Evolutionary conservation across 2,797 vertebrate species (phyloP).

Genomic region (Chaetophractus vellerosus): DNA sequence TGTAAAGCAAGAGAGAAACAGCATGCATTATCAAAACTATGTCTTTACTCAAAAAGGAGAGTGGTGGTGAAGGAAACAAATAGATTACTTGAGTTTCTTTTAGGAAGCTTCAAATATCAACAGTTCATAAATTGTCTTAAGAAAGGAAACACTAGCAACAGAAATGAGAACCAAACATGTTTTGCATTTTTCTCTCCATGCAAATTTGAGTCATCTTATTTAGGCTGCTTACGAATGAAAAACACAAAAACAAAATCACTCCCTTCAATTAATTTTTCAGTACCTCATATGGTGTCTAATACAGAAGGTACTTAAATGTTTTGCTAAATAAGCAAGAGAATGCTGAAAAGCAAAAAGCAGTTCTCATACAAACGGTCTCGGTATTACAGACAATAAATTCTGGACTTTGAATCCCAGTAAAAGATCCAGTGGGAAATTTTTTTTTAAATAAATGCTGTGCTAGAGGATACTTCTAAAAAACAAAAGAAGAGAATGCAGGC

Average conservation of each 20-base stretch:
- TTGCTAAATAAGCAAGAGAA: background rate
- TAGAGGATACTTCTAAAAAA: constrained; percentile 14
- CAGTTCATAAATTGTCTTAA: constrained; percentile 26
- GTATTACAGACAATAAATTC: constrained; percentile 50
- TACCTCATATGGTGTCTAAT: background rate
- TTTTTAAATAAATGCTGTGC: constrained; percentile 15
- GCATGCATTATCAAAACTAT: too few relatives aligned
- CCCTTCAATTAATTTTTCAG: background rate
- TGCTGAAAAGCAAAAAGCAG: background rate
- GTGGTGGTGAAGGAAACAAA: constrained; percentile 15
- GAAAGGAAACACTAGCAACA: background rate
- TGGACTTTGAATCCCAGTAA: constrained; percentile 41
- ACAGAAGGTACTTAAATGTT: background rate
- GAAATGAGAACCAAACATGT: background rate
- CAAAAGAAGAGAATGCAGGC: background rate
- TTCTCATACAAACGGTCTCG: background rate
- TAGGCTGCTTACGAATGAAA: background rate
- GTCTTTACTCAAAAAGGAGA: background rate
- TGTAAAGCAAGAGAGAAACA: background rate
- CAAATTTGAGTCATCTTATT: background rate
- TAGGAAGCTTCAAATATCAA: constrained; percentile 72
- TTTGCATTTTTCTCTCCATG: background rate
- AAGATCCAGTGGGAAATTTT: background rate
- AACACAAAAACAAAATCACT: background rate
- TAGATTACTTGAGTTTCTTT: constrained; percentile 59